Conservation (phyloP, 1,140 invertebrate species). For the Lepidostoma basale region DNA sequence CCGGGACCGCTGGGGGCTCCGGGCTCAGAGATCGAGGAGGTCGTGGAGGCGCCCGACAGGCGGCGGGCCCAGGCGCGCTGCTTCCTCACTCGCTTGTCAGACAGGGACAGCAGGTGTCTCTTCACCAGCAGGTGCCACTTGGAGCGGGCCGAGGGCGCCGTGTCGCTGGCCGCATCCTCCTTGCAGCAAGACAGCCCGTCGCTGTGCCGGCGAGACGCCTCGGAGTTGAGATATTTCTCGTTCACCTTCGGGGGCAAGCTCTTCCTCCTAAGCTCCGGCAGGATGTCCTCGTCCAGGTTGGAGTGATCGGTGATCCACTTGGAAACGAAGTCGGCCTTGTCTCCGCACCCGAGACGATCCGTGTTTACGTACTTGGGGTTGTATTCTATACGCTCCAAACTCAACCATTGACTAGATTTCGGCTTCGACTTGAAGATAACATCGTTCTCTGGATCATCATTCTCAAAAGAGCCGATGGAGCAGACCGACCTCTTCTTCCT, state of each 20-base stretch:
- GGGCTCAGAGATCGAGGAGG: conserved; percentile 25
- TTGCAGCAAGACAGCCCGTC: conserved; percentile 63
- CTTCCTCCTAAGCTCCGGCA: conserved; percentile 57
- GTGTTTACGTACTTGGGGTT: conserved; percentile 57
- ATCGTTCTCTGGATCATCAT: conserved; percentile 57
- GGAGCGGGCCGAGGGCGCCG: conserved; percentile 59
- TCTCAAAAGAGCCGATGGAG: conserved; percentile 60
- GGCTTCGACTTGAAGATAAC: conserved; percentile 63
- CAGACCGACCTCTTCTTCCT: conserved; percentile 60
- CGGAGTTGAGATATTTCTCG: conserved; percentile 54
- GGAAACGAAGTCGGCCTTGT: conserved; percentile 61
- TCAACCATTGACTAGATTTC: conserved; percentile 63
- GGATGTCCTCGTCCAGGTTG: conserved; percentile 53
- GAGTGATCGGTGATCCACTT: conserved; percentile 62
- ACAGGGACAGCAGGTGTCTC: conserved; percentile 61
- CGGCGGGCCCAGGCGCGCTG: conserved; percentile 64
- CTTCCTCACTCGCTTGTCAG: conserved; percentile 61
- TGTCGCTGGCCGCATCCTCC: conserved; percentile 59
- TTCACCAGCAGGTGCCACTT: conserved; percentile 65
- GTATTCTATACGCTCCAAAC: conserved; percentile 58
- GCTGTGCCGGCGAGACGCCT: conserved; percentile 63
- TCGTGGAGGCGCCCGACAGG: conserved; percentile 53
- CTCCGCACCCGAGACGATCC: conserved; percentile 56
- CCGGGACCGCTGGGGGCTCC: neutral
- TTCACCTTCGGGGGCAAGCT: conserved; percentile 60